Conservation (phyloP, 2,797 vertebrate genomes). For the Chiroxiphia lanceolata region DNA sequence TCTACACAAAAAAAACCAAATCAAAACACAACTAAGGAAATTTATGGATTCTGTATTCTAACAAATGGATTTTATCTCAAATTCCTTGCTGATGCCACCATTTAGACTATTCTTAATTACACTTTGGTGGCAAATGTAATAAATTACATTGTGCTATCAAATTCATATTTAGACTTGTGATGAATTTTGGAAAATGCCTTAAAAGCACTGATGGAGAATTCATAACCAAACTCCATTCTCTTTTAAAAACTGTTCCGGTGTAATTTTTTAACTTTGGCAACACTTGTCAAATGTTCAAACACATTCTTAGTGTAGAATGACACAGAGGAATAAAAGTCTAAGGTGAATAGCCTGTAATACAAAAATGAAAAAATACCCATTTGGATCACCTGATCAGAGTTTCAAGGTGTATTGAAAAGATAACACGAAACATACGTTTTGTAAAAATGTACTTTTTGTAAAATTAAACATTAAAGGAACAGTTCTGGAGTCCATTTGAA, state of each 20-base stretch:
- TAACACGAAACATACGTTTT: not conserved
- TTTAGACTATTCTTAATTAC: not conserved
- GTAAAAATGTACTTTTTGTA: not conserved
- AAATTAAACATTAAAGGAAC: not conserved
- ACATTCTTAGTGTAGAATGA: not conserved
- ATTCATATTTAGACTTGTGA: not conserved
- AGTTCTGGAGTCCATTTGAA: not conserved
- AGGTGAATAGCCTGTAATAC: not conserved
- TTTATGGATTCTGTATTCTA: not conserved
- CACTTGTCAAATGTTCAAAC: not conserved
- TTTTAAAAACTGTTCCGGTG: not conserved
- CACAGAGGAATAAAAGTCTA: not conserved
- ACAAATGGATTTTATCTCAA: not conserved
- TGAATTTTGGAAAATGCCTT: not conserved
- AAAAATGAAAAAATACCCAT: not conserved
- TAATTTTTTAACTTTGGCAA: not conserved
- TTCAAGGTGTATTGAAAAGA: not conserved
- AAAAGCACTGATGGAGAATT: not conserved
- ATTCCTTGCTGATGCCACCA: not conserved
- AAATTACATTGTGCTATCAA: not conserved
- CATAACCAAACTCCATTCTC: not conserved
- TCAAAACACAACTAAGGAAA: not conserved
- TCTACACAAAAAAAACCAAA: not conserved
- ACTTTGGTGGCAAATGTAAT: not conserved
- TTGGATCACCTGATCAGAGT: not conserved